Conservation (phyloP, 2,888 invertebrate species). For the Choreutis nemorana region DNA sequence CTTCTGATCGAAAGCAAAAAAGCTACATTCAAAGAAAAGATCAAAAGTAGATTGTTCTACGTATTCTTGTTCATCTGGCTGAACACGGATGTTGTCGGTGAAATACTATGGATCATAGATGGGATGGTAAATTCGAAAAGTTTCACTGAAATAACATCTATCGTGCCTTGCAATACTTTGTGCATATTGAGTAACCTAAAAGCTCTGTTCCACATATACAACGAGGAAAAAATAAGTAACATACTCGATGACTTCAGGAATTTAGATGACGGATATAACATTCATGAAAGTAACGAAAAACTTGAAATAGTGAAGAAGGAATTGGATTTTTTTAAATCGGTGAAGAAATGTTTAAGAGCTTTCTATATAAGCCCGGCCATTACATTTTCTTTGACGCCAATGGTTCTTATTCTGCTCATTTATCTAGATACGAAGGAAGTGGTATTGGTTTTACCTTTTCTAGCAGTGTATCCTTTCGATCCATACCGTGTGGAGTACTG, state of each 20-base stretch:
- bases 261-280: slow-evolving; percentile 1
- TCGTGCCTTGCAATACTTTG: slow-evolving; percentile 7
- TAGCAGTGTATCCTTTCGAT: slow-evolving; percentile 37
- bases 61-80: slow-evolving; percentile 24
- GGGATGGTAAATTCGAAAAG: slow-evolving; percentile 19
- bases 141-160: slow-evolving; percentile 15
- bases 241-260: slow-evolving; percentile 3
- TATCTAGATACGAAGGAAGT: slow-evolving; percentile 24
- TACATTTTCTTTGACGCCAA: slow-evolving; percentile 22
- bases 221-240: slow-evolving; percentile 2
- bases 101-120: slow-evolving; percentile 20
- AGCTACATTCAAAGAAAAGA: slow-evolving; percentile 9
- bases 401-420: slow-evolving; percentile 20
- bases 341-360: slow-evolving; percentile 22
- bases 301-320: slow-evolving; percentile 21
- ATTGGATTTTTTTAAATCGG: slow-evolving; percentile 19
- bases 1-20: slow-evolving; percentile 11
- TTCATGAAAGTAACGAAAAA: slow-evolving; percentile 14
- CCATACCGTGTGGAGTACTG: slow-evolving; percentile 24
- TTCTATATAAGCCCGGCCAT: slow-evolving; percentile 18
- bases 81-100: slow-evolving; percentile 21
- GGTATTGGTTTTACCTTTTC: slow-evolving; percentile 26
- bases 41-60: slow-evolving; percentile 16
- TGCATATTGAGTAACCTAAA: slow-evolving; percentile 8
- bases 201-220: slow-evolving; percentile 4